Base-by-base conservation (phyloP, 2,888 invertebrate species). In the Meganola albula region DNA sequence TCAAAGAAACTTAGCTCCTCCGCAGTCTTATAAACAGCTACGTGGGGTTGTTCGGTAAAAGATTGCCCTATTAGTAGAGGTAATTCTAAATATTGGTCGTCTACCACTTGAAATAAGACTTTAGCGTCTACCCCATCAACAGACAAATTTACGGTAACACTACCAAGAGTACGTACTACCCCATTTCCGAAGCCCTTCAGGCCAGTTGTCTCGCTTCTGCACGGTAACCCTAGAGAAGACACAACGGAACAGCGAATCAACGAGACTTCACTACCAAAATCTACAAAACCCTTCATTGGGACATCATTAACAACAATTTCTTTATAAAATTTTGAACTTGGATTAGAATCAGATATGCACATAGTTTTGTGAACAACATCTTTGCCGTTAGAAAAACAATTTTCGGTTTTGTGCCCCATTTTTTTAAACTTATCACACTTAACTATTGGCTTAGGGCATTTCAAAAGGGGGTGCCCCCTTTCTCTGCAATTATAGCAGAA, bases 241-340 rank as follows among this genome's bases (percentile, higher is more conserved):
- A 10, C n/a, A 7, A 4, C 9, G 5, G 34, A 35, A 7, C 23
- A 7, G 4, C 1, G 22, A 7, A 35, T 13, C 0, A 35, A n/a
- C 5, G 30, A 18, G 4, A 31, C 35, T 10, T 35, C 26, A 10
- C 30, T 35, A 2, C 35, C 35, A 10, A 35, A 27, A 9, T 35
- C 35, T 12, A 35, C 24, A 8, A 35, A 35, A 7, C 22, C 27
- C 6, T 30, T 12, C n/a, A 35, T 1, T 5, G 7, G 2, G 1
- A 10, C 2, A 1, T 30, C 30, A 23, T 29, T 27, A 5, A 30
- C 11, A 9, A 6, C 2, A 3, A 27, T 27, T 16, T 23, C 2
- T 27, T 27, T 33, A 0, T 10, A 11, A 12, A 23, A 33, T 9
- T 33, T 33, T 2, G 8, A 10, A 24, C 23, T 27, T 3, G 27